phyloP scores from a whole-genome alignment of 2,113 vertebrate genomes.

The Dolichallabes microphthalmus region DNA sequence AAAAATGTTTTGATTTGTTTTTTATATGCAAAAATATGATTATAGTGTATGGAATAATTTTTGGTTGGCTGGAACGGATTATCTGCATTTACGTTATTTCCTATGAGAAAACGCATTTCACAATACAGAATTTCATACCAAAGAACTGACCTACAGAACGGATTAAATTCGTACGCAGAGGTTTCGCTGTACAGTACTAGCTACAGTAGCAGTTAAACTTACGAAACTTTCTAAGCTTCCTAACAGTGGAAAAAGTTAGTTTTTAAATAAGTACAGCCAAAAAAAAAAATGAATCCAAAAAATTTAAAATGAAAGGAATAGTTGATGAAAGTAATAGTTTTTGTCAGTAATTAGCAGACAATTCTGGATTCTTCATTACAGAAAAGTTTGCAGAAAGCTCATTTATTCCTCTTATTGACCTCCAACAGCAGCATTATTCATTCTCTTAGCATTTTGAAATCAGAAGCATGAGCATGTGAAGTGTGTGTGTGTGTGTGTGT shows the following conservation, averaged over 20 bases:
- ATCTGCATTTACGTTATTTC: no score
- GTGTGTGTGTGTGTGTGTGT: conserved; percentile 3
- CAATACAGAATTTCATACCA: no score
- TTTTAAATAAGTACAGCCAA: not conserved
- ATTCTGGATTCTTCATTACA: not conserved
- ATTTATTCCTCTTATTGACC: conserved; percentile 30
- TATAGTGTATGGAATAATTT: no score
- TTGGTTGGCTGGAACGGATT: no score
- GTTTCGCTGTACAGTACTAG: not conserved
- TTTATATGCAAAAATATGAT: no score
- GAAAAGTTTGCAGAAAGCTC: conserved; percentile 6
- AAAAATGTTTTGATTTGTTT: no score
- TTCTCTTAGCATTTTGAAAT: conserved; percentile 49
- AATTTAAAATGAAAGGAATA: no score
- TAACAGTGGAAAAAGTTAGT: no score
- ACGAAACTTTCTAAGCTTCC: not conserved
- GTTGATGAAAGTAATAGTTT: not conserved
- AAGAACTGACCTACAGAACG: no score
- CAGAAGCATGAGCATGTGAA: not conserved
- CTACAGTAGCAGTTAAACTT: no score
- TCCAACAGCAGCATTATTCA: conserved; percentile 36
- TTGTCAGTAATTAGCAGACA: not conserved
- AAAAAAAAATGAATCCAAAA: not conserved
- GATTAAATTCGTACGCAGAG: no score
- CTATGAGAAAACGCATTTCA: no score